These are phyloP conservation scores for Orchestes rusci DNA, from an alignment of 2,888 invertebrate species.

Conservation along the genomic window DNA sequence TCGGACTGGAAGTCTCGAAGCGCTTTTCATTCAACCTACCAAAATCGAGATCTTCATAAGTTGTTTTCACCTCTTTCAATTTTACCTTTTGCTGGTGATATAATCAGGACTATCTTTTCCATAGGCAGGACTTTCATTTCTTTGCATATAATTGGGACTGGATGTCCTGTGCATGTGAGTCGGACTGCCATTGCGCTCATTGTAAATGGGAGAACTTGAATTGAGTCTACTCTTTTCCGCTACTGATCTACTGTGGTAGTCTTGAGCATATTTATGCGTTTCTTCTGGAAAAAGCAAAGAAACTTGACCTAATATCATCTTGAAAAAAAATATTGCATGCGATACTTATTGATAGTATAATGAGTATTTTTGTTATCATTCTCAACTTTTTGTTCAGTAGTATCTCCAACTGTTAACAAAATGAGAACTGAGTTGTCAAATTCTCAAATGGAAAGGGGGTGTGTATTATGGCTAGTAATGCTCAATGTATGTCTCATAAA, in stretches of 20 bases:
- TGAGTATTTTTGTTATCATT: too few relatives aligned
- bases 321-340: too few relatives aligned
- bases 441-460: too few relatives aligned
- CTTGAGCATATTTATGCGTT: slow-evolving; percentile 34
- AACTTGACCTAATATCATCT: too few relatives aligned
- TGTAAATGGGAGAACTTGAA: slow-evolving; percentile 37
- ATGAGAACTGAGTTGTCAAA: too few relatives aligned
- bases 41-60: too few relatives aligned
- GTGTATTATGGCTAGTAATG: too few relatives aligned
- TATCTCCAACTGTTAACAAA: too few relatives aligned
- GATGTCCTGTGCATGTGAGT: slow-evolving; percentile 35
- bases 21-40: slow-evolving; percentile 30
- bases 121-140: slow-evolving; percentile 38
- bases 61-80: not conserved
- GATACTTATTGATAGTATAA: too few relatives aligned
- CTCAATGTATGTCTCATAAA: too few relatives aligned
- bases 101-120: slow-evolving; percentile 41
- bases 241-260: slow-evolving; percentile 37
- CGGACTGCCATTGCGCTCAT: slow-evolving; percentile 35
- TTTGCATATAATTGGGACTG: slow-evolving; percentile 38
- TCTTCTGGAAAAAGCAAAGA: slow-evolving; percentile 25
- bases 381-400: too few relatives aligned
- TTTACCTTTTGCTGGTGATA: slow-evolving; percentile 36
- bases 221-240: slow-evolving; percentile 35
- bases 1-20: slow-evolving; percentile 37